Evolutionary conservation across 2,888 invertebrate genomes (phyloP).

Genomic region (Elegia similella): DNA sequence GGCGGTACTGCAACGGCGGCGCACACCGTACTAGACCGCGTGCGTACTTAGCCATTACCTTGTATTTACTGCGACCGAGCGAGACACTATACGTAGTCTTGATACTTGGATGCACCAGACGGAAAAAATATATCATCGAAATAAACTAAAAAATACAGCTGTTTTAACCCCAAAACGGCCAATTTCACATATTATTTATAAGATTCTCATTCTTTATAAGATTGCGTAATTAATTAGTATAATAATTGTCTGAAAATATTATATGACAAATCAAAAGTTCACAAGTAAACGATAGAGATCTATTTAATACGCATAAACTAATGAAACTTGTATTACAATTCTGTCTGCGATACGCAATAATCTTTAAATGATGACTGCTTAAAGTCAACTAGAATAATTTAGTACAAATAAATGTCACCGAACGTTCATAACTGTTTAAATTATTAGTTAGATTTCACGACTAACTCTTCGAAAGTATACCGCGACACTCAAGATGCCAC

Average conservation of each 20-base stretch:
- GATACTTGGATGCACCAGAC: constrained; percentile 46
- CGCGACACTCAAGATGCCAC: constrained; percentile 41
- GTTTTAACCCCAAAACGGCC: no score
- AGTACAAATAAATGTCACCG: not conserved
- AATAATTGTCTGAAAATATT: no score
- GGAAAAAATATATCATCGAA: constrained; percentile 24
- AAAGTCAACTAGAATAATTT: not conserved
- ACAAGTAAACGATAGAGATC: not conserved
- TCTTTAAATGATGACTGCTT: not conserved
- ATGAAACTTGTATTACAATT: not conserved
- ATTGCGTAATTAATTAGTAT: no score
- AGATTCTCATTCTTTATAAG: no score
- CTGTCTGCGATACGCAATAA: not conserved
- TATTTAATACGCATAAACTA: not conserved
- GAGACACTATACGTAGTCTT: constrained; percentile 46
- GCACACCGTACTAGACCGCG: constrained; percentile 80
- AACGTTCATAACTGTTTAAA: not conserved
- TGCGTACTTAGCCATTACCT: constrained; percentile 82
- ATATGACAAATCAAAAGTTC: not conserved
- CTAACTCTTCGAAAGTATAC: constrained; percentile 30
- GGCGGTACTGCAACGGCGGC: constrained; percentile 80
- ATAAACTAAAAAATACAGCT: constrained; percentile 10
- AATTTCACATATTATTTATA: no score
- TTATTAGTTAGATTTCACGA: constrained; percentile 16
- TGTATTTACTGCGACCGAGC: constrained; percentile 77